Evolutionary conservation across 2,113 vertebrate species (phyloP).

Genomic region (Oenanthe melanoleuca): DNA sequence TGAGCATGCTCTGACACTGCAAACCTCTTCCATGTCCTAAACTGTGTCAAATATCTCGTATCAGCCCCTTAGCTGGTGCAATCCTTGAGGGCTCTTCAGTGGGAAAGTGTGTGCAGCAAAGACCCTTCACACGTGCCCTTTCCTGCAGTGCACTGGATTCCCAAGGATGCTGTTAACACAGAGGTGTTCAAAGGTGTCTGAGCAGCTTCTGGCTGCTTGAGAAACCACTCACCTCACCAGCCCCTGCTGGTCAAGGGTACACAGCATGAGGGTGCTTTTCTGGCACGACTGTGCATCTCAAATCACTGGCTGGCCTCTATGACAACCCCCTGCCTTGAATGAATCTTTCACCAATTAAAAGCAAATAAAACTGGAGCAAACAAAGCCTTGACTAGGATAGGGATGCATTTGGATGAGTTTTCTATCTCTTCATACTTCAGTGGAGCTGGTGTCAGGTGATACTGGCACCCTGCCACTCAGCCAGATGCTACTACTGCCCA

Average conservation of each 20-base stretch:
- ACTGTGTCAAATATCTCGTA: rapidly evolving
- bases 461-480: background rate
- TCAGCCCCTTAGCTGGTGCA: background rate
- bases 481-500: background rate
- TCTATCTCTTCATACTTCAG: background rate
- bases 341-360: background rate
- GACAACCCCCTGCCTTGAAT: background rate
- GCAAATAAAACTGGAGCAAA: background rate
- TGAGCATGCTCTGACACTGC: background rate
- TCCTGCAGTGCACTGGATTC: background rate
- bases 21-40: background rate
- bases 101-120: background rate
- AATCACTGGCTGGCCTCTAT: rapidly evolving
- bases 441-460: background rate
- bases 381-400: background rate
- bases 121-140: rapidly evolving
- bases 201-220: background rate
- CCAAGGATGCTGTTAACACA: background rate
- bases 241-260: background rate
- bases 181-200: background rate
- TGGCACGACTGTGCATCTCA: rapidly evolving
- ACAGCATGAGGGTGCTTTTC: rapidly evolving
- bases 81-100: background rate
- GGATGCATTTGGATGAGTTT: background rate
- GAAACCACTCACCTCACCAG: background rate